Base-by-base conservation (phyloP, 2,797 vertebrate species). In the Gymnothorax reevesii region DNA sequence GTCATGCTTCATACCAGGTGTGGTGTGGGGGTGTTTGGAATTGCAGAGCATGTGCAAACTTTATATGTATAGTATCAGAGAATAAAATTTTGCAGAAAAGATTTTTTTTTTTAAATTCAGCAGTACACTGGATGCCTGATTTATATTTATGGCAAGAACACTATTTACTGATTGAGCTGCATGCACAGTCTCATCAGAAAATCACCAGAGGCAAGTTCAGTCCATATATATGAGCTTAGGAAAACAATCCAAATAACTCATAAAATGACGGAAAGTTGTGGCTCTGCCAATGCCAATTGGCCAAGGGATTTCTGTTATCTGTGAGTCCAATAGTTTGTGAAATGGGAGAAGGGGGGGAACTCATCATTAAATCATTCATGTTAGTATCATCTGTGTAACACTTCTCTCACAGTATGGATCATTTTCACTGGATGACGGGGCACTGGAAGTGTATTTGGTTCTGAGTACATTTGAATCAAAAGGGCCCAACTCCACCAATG, bases 1-100 rank as follows among this genome's bases (percentile, higher is more conserved):
- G 77, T 80, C 77, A 80, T 52, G 77, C 49, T 80, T 52, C 52
- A 55, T n/a, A 20, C 77, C 77, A 80, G 77, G 49, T 80, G 77
- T 22, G 52, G 77, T 9, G 52, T 55, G 77, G 77, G 77, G 77
- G 77, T 80, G 77, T 55, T 9, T 49, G 71, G 73, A 17, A 20
- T 77, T 77, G 27, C 15, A 52, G 42, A 77, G 73, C 13, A 49
- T 49, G 12, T 13, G 10, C 20, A 49, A 49, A 77, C 33, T 33
- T 52, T 17, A 77, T 52, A 17, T 7, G 52, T 77, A 20, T 42
- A 17, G 33, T 49, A 4, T 12, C 69, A 33, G 69, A 73, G 8
- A 33, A 8, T 33, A 77, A 33, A 15, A 49, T 77, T 77, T 20
- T 77, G 73, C 15, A 17, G 42, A 52, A 6, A 42, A 6, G 2